Evolutionary conservation across 2,797 vertebrate genomes (phyloP), one percentile per base, ranked within the genome.

Genomic region (Monodelphis domestica): DNA sequence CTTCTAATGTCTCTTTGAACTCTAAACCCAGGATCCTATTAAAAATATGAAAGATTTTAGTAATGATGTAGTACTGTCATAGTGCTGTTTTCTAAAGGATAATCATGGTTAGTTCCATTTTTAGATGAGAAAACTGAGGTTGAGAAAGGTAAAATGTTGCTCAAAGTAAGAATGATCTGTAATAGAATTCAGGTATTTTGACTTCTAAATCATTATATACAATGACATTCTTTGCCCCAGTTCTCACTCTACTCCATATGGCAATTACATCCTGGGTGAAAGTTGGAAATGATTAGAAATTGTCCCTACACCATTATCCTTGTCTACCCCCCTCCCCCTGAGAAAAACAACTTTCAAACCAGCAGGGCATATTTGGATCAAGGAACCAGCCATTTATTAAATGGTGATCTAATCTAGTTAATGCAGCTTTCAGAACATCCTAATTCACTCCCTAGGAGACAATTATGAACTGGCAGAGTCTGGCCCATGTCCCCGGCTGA

Each of bases 391-490:
- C 50, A 89, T 54, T 93, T 57, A 21, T 59, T 53, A 88, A 91
- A 30, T 54, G 87, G 7, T 9, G 89, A 91, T 50, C 5, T 52
- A 95, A 56, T 88, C 17, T 29, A 53, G 5, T 88, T 91, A 89
- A n/a, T 94, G 53, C 28, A 63, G 78, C 30, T 45, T 51, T 88
- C 92, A 59, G n/a, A n/a, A 89, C 38, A 88, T 90, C 12, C 88
- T 91, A 93, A 45, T 28, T 57, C 2, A 24, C n/a, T 88, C 26
- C 29, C 84, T 5, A 59, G 21, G 11, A 88, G 88, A 52, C 28
- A 53, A 92, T 70, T 91, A 93, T 78, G 17, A 94, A 87, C 26
- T 91, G 33, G 14, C 1, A 55, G 89, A 52, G 15, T 59, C 30
- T 78, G 38, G 21, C 24, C 21, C 70, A 84, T 45, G 3, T 84